These are phyloP conservation scores for Halesus radiatus DNA, from an alignment of 1,140 invertebrate genomes.

Conservation along the genomic window DNA sequence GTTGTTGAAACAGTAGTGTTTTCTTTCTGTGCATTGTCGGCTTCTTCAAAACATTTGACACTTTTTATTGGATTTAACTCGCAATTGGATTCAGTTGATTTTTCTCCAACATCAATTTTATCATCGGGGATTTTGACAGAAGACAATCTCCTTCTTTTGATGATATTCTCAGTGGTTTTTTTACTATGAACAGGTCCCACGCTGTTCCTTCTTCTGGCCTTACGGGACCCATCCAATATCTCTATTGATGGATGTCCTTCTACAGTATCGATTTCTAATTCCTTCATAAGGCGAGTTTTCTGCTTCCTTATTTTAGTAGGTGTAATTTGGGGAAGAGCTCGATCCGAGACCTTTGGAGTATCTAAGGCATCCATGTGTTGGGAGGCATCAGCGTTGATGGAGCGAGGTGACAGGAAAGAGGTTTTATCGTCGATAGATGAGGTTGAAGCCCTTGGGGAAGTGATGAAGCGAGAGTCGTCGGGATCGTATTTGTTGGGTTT, in stretches of 20 bases:
- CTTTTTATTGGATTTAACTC: neutral
- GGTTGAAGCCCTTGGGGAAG: conserved; percentile 7
- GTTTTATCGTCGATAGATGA: neutral
- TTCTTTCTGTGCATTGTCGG: neutral
- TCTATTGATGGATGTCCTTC: conserved; percentile 64
- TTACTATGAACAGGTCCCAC: neutral
- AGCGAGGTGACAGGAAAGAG: neutral
- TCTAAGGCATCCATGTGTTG: too few species aligned
- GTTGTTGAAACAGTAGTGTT: neutral
- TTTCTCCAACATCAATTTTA: neutral
- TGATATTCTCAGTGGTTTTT: neutral
- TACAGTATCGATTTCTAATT: conserved; percentile 67
- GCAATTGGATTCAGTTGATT: neutral
- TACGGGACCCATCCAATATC: neutral
- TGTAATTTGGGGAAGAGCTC: conserved; percentile 17
- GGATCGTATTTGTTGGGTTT: conserved; percentile 66
- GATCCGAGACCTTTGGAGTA: too few species aligned
- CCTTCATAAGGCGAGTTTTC: conserved; percentile 62
- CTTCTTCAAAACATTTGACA: neutral
- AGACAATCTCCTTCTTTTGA: conserved; percentile 12
- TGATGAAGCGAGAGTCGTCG: conserved; percentile 53
- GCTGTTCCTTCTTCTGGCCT: conserved; percentile 5
- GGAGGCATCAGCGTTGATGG: too few species aligned
- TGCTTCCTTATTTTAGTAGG: conserved; percentile 47
- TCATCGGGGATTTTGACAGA: neutral